These are phyloP conservation scores for Lepilemur ruficaudatus DNA, from an alignment of 2,797 vertebrate species.

Conservation along the genomic window DNA sequence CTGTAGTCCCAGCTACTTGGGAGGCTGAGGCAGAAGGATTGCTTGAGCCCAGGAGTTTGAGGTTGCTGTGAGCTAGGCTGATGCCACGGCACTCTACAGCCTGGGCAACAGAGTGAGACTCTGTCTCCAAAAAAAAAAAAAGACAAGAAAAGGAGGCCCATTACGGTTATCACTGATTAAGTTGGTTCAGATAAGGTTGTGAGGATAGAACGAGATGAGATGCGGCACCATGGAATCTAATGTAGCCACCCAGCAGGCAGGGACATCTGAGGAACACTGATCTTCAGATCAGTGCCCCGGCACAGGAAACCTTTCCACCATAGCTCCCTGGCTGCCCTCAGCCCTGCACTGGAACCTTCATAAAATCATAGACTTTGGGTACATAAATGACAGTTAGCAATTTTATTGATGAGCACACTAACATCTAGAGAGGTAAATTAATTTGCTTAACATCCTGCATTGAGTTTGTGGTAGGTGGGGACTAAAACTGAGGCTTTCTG, in stretches of 20 bases:
- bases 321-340: not conserved
- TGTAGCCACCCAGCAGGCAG: not conserved
- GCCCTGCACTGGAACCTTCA: not conserved
- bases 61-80: too few relatives aligned
- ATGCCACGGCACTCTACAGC: too few relatives aligned
- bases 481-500: not conserved
- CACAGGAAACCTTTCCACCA: not conserved
- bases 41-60: too few relatives aligned
- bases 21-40: too few relatives aligned
- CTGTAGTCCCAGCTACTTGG: too few relatives aligned
- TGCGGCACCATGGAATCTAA: not conserved
- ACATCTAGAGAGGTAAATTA: not conserved
- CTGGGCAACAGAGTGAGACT: too few relatives aligned
- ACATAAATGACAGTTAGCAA: not conserved
- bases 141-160: not conserved
- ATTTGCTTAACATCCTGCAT: not conserved
- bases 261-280: not conserved
- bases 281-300: not conserved
- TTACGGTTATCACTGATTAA: too few relatives aligned
- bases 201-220: not conserved
- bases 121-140: too few relatives aligned
- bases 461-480: not conserved
- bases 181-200: not conserved
- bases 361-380: not conserved
- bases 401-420: not conserved